These are phyloP conservation scores for Platyscapa corneri DNA, from an alignment of 1,140 invertebrate genomes.

Conservation along the genomic window DNA sequence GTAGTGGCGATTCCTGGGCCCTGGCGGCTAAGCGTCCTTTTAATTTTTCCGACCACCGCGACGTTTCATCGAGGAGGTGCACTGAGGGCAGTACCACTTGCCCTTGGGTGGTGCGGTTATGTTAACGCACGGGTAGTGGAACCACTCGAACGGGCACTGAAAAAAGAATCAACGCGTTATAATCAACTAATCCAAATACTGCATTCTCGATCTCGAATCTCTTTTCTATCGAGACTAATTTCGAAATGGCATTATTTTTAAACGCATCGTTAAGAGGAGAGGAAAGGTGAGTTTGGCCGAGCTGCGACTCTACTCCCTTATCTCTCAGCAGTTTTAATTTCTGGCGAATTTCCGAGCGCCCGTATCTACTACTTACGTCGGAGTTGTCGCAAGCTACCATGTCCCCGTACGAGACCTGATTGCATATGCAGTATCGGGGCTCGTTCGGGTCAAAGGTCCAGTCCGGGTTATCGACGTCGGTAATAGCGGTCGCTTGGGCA, in stretches of 20 bases:
- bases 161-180: slow-evolving; percentile 14
- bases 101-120: slow-evolving; percentile 97
- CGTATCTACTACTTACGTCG: slow-evolving; percentile 86
- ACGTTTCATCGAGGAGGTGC: slow-evolving; percentile 91
- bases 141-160: slow-evolving; percentile 98
- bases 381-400: slow-evolving; percentile 99
- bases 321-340: too few relatives aligned
- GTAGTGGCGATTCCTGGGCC: slow-evolving; percentile 38
- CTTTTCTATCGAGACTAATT: too few relatives aligned
- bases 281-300: too few relatives aligned
- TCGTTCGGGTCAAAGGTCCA: slow-evolving; percentile 94
- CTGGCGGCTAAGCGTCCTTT: neutral
- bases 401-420: slow-evolving; percentile 98
- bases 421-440: slow-evolving; percentile 97
- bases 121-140: slow-evolving; percentile 98
- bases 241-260: too few relatives aligned
- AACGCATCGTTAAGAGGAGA: too few relatives aligned
- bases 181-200: too few relatives aligned
- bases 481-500: slow-evolving; percentile 67
- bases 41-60: slow-evolving; percentile 84
- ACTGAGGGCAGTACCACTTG: slow-evolving; percentile 98
- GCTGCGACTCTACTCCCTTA: too few relatives aligned
- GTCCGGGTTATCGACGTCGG: slow-evolving; percentile 77
- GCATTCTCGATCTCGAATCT: too few relatives aligned
- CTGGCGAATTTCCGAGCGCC: too few relatives aligned